phyloP scores from a whole-genome alignment of 2,797 vertebrate species.

The Sebastes trivittatus region DNA sequence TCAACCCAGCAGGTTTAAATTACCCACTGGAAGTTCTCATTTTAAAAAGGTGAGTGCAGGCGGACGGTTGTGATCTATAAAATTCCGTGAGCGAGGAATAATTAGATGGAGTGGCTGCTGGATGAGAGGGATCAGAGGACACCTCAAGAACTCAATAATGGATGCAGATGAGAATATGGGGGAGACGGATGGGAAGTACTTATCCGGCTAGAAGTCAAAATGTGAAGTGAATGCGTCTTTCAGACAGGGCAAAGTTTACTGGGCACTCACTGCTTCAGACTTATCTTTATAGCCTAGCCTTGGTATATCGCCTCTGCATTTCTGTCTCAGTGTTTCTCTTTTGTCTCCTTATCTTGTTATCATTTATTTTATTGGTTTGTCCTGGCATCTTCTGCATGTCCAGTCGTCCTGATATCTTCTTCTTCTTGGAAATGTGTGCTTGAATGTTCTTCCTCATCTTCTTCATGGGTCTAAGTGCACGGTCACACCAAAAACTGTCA shows the following conservation, averaged over 20 bases:
- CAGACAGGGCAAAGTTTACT: not conserved
- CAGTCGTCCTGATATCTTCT: not conserved
- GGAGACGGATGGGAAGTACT: not conserved
- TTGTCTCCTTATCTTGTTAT: not conserved
- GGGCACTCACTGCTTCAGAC: not conserved
- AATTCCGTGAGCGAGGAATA: conserved; percentile 22
- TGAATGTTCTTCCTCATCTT: not conserved
- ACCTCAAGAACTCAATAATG: conserved; percentile 23
- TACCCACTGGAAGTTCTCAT: conserved; percentile 8
- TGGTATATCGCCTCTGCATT: not conserved
- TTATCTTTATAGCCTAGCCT: not conserved
- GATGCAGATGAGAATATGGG: not conserved
- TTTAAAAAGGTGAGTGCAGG: conserved; percentile 8
- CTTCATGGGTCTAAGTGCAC: not conserved
- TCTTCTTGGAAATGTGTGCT: not conserved
- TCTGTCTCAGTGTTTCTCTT: not conserved
- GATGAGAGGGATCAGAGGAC: conserved; percentile 36
- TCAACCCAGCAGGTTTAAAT: not conserved
- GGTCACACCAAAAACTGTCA: not conserved
- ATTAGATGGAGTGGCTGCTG: conserved; percentile 45
- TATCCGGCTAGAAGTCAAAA: conserved; percentile 2
- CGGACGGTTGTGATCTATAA: not conserved
- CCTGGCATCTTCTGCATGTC: not conserved
- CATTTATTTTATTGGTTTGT: not conserved
- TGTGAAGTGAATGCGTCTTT: conserved; percentile 9